These are phyloP conservation scores for Osmoderma eremita DNA, from an alignment of 2,888 invertebrate species.

Conservation along the genomic window DNA sequence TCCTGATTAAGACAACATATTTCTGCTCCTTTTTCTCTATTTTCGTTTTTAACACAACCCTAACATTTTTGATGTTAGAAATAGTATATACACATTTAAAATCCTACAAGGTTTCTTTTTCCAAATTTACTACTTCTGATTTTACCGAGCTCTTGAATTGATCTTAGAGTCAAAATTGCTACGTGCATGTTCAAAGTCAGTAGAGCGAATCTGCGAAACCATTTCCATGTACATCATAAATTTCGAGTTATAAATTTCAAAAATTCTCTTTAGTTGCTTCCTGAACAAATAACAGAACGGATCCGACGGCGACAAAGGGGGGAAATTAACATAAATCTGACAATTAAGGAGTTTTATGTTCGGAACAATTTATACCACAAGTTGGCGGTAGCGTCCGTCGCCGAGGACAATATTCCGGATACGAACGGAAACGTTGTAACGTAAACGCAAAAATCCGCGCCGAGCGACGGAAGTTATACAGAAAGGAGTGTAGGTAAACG, in stretches of 20 bases:
- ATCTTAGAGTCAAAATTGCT: no score
- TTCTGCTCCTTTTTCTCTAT: no score
- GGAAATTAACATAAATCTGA: slow-evolving; percentile 53
- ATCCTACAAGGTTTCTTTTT: no score
- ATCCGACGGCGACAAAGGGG: slow-evolving; percentile 40
- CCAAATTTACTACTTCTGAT: no score
- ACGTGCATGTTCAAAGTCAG: no score
- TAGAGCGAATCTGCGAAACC: no score
- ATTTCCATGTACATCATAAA: background rate
- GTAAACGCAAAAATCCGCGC: slow-evolving; percentile 57
- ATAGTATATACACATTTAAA: no score
- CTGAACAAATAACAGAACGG: slow-evolving; percentile 31
- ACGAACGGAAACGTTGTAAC: slow-evolving; percentile 53
- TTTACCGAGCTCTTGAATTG: no score
- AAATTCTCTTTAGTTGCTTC: slow-evolving; percentile 29
- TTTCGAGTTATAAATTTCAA: slow-evolving; percentile 27
- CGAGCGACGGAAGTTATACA: slow-evolving; percentile 51
- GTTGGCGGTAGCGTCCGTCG: slow-evolving; percentile 36
- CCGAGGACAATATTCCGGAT: slow-evolving; percentile 56
- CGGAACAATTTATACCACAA: slow-evolving; percentile 46
- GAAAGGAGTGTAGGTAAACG: slow-evolving; percentile 55
- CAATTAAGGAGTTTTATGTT: slow-evolving; percentile 54
- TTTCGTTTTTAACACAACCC: no score
- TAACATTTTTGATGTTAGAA: no score
- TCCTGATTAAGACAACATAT: no score